Evolutionary conservation across 2,888 invertebrate species (phyloP), one percentile per base, ranked within the genome.

Genomic region (Dysmachus trigonus): DNA sequence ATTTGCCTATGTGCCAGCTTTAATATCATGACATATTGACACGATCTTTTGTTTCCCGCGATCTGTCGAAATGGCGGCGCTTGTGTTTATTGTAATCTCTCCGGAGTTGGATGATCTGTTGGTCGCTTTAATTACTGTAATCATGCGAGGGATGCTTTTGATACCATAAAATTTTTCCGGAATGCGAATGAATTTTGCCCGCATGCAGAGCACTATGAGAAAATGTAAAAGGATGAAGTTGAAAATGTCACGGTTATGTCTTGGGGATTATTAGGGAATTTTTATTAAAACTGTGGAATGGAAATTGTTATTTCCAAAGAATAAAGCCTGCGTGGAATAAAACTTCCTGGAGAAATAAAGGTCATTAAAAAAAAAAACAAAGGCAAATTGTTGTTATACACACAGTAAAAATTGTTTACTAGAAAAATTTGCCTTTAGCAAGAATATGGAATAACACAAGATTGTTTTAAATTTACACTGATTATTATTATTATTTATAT

Each of bases 1-100:
- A 85, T 85, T 85, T 76, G 74, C 51, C 51, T 74, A 85, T 85
- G 51, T 85, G 35, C 53, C 51, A 31, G 71, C 85, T 79, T n/a
- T 72, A 85, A 71, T 79, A 79, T 79, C 77, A 85, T 85, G 85
- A 77, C 79, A 85, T 85, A 79, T 85, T 85, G 85, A 85, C 85
- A 77, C 79, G 85, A 85, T 85, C 77, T 85, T 71, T 85, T 38
- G 62, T 71, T 85, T 85, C 79, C 77, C 71, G 53, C 71, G 38
- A 74, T 74, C 72, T 62, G 62, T 76, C 85, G 38, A 85, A 47
- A 41, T 76, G 15, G 33, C 13, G 33, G 30, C 73, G 13, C 1
- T 76, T 76, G 22, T 22, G 22, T 22, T 76, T 76, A 4, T 30
- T 76, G n/a, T 35, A 35, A n/a, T 76, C n/a, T 15, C n/a, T 47